Evolutionary conservation across 92 coral and sea anemone genomes (phyloP).

Genomic region (Pocillopora meandrina): DNA sequence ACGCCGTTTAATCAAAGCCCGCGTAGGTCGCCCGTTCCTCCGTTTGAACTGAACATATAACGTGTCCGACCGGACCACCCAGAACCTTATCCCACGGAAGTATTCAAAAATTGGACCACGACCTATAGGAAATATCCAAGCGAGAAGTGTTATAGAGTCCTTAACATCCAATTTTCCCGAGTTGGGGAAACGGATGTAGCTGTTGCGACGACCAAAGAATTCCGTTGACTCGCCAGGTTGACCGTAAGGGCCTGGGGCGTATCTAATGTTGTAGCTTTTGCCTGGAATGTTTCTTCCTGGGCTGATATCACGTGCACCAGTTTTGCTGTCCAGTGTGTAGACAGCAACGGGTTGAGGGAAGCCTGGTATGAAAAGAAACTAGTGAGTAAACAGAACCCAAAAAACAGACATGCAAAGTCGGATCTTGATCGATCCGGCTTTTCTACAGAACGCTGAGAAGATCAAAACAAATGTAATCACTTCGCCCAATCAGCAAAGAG

Average conservation of each 20-base stretch:
- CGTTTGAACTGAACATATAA: conserved; percentile 66
- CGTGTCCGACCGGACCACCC: conserved; percentile 53
- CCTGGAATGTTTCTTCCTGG: conserved; percentile 73
- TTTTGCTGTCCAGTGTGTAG: conserved; percentile 65
- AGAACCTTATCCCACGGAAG: conserved; percentile 61
- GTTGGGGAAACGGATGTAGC: conserved; percentile 80
- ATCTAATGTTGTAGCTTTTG: conserved; percentile 53
- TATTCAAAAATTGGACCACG: conserved; percentile 80
- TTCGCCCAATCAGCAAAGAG: background rate
- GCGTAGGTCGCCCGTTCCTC: conserved; percentile 46
- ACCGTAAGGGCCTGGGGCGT: conserved; percentile 75
- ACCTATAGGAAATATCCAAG: conserved; percentile 71
- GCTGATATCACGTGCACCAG: conserved; percentile 74
- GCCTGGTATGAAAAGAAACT: conserved; percentile 38
- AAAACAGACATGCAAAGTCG: background rate
- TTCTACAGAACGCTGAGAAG: no score
- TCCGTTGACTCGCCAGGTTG: conserved; percentile 75
- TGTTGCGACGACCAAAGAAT: conserved; percentile 66
- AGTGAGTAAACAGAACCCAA: background rate
- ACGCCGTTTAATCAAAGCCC: conserved; percentile 33
- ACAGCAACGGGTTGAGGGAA: conserved; percentile 77
- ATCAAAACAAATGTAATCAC: background rate
- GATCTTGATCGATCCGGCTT: no score
- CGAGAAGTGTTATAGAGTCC: conserved; percentile 70
- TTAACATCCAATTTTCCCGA: conserved; percentile 66